These are phyloP conservation scores for Eurytoma adleriae DNA, from an alignment of 2,888 invertebrate species.

Conservation along the genomic window DNA sequence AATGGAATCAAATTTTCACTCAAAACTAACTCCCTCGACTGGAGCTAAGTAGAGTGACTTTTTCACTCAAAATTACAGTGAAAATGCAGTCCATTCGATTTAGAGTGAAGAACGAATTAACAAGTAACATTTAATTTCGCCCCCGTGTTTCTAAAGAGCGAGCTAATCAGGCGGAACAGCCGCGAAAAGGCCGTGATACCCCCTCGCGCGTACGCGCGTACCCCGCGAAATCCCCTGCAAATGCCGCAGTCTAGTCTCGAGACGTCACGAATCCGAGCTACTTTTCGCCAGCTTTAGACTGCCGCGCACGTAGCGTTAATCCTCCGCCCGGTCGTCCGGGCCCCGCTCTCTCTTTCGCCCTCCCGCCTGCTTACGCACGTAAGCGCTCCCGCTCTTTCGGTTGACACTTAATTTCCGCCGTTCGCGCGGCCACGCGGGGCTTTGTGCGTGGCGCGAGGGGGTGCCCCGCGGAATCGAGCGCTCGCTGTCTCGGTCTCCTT, in stretches of 20 bases:
- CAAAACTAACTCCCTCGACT: too few relatives aligned
- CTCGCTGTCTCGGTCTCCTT: neutral
- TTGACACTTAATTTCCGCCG: slow-evolving; percentile 76
- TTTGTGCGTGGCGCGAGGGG: slow-evolving; percentile 61
- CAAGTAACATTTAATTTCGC: too few relatives aligned
- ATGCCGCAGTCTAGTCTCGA: slow-evolving; percentile 39
- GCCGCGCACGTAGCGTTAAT: slow-evolving; percentile 73
- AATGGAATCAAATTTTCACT: too few relatives aligned
- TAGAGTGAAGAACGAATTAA: too few relatives aligned
- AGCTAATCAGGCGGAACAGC: neutral
- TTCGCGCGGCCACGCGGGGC: slow-evolving; percentile 58
- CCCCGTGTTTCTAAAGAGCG: too few relatives aligned
- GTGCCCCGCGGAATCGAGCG: neutral
- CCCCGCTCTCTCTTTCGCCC: neutral
- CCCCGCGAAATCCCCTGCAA: slow-evolving; percentile 21
- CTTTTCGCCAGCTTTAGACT: slow-evolving; percentile 67
- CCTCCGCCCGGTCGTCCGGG: slow-evolving; percentile 60
- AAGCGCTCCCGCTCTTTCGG: slow-evolving; percentile 62
- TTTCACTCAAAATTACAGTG: too few relatives aligned
- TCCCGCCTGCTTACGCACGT: slow-evolving; percentile 39
- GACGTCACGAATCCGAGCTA: slow-evolving; percentile 26
- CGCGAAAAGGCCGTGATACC: neutral
- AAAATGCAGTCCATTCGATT: too few relatives aligned
- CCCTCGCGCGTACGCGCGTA: neutral
- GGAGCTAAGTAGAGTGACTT: too few relatives aligned